Base-by-base conservation (phyloP, 1,140 invertebrate species). In the Cotesia vestalis region DNA sequence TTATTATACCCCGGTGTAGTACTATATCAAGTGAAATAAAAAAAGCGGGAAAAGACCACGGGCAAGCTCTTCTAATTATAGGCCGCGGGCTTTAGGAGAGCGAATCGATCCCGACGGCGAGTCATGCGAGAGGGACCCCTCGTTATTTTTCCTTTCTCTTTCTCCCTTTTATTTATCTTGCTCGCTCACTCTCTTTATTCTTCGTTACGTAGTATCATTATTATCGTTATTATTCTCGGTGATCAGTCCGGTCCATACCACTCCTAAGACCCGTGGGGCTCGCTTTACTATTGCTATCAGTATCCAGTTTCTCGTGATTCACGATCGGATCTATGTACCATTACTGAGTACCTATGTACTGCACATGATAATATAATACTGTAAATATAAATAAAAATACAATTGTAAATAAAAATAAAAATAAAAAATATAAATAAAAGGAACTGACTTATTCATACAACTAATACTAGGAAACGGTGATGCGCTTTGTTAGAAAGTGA, bases 401-500 rank as follows among this genome's bases (percentile, higher is more conserved):
- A 14, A 38, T 51, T 74, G 3, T 0, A 55, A 11, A 55, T 55
- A 55, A 11, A 55, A 62, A 12, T 20, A 11, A 17, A 27, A 27
- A 53, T 14, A 38, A 11, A 17, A 27, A 27, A 53, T 14, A 38
- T 69, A 69, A 67, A 14, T 51, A 14, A 59, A 51, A 12, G 27
- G 20, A 9, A n/a, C 38, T 53, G 36, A 3, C 27, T 27, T 27
- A 27, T 27, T 27, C 27, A 27, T 27, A 27, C 27, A 27, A 27
- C 27, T 27, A 27, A 27, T 27, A 27, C 27, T 27, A 27, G 46
- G 17, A 64, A 75, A 77, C 60, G 6, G 40, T 72, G 60, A 59
- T 73, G 68, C 52, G 67, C 75, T 71, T 72, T 57, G 61, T 73
- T 75, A 73, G 63, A 75, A 75, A 77, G 63, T 69, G 74, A 78